Base-by-base conservation (phyloP, 2,797 vertebrate species). In the Distichodus sexfasciatus region DNA sequence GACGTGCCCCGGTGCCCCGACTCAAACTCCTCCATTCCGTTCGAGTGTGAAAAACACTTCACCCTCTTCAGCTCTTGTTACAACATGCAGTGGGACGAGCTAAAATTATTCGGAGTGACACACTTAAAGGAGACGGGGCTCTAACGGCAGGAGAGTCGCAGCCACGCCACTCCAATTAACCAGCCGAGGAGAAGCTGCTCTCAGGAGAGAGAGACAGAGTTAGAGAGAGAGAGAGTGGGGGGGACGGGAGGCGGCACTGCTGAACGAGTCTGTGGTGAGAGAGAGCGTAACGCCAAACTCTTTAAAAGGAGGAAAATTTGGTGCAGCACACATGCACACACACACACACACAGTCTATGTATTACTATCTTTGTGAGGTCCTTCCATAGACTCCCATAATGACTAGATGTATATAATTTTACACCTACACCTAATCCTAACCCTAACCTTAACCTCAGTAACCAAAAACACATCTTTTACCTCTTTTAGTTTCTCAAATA, bases 21-120 rank as follows among this genome's bases (percentile, higher is more conserved):
- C 29, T 33, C 12, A 9, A 8, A 29, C 2, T 54, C 48, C 48
- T 28, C 24, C 4, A 14, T 29, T 14, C 29, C 23, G 15, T 3
- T 10, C 23, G 28, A 51, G 8, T 4, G 14, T 11, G 48, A 26
- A 43, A 66, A 44, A 67, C 31, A 47, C 50, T 76, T 57, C 44
- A 63, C 31, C 11, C 21, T 69, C 35, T 66, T 23, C 28, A 6
- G 15, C 50, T 66, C 44, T 23, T 15, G 28, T 29, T 15, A 46
- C 58, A 50, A 36, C 8, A 48, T 48, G 46, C 6, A 29, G 59
- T 21, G 6, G 19, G 31, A 31, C 48, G 33, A 31, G 55, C 43
- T 58, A 33, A 68, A 63, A 74, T 57, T 40, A 68, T 57, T 43
- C 57, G 31, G 17, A 71, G 15, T 74, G 64, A 43, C 63, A 68